These are phyloP conservation scores for Dicentrarchus labrax DNA, from an alignment of 2,113 vertebrate genomes.

Conservation along the genomic window DNA sequence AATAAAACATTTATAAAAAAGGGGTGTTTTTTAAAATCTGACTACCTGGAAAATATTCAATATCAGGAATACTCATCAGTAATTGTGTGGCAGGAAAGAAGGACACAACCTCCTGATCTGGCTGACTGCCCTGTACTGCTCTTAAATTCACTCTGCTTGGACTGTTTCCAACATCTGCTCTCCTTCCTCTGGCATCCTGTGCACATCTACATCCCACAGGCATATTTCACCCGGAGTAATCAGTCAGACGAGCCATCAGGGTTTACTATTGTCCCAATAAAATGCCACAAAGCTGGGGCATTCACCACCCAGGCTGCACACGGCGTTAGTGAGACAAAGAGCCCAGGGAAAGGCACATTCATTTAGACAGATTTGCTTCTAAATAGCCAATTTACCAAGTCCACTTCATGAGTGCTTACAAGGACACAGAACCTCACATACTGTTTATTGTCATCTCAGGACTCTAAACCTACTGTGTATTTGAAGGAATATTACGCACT, in stretches of 20 bases:
- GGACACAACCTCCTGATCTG: slow-evolving; percentile 17
- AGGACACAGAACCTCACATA: slow-evolving; percentile 14
- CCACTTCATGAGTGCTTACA: not conserved
- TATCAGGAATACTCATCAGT: slow-evolving; percentile 3
- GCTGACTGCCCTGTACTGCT: slow-evolving; percentile 10
- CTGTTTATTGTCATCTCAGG: not conserved
- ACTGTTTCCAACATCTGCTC: slow-evolving; percentile 39
- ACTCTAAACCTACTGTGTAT: not conserved
- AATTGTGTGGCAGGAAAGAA: not conserved
- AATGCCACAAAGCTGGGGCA: slow-evolving; percentile 44
- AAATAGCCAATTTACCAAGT: slow-evolving; percentile 45
- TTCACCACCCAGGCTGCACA: slow-evolving; percentile 41
- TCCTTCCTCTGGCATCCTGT: slow-evolving; percentile 30
- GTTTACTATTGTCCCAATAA: slow-evolving; percentile 67
- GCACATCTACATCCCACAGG: slow-evolving; percentile 26
- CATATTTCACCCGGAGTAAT: slow-evolving; percentile 66
- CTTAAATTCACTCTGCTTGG: slow-evolving; percentile 44
- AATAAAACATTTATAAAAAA: not conserved
- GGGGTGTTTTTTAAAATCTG: too few species aligned
- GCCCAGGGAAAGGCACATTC: slow-evolving; percentile 25
- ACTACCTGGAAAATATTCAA: not conserved
- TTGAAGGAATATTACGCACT: slow-evolving; percentile 4
- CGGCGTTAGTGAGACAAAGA: slow-evolving; percentile 49
- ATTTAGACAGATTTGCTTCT: slow-evolving; percentile 46
- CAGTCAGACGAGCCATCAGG: slow-evolving; percentile 52